Evolutionary conservation across 2,888 invertebrate species (phyloP).

Genomic region (Zygaena filipendulae): DNA sequence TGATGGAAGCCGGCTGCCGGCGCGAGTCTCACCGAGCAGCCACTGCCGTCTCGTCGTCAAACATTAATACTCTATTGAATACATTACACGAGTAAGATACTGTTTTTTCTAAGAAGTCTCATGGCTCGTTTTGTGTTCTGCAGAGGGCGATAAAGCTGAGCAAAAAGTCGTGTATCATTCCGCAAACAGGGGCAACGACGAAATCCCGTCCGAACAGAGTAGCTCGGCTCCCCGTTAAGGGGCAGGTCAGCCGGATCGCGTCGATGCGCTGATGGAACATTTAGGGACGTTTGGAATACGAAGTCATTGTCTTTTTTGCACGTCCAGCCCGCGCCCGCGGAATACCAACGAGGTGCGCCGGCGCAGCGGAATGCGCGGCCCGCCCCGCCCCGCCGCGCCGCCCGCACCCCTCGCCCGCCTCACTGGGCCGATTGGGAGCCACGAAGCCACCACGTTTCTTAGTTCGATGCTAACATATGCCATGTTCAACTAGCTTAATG

Average conservation of each 20-base stretch:
- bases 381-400: conserved; percentile 20
- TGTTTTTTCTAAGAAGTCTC: too few relatives aligned
- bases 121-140: too few relatives aligned
- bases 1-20: not conserved
- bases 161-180: conserved; percentile 26
- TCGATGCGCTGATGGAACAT: conserved; percentile 55
- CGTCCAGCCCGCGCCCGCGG: conserved; percentile 42
- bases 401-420: conserved; percentile 10
- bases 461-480: too few relatives aligned
- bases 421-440: too few relatives aligned
- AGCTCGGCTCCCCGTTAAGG: conserved; percentile 32
- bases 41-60: too few relatives aligned
- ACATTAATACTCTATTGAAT: too few relatives aligned
- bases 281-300: conserved; percentile 58
- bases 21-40: not conserved
- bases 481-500: too few relatives aligned
- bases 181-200: conserved; percentile 26
- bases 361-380: conserved; percentile 26
- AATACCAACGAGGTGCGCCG: conserved; percentile 48
- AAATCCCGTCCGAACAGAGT: conserved; percentile 35
- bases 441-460: too few relatives aligned
- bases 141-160: too few relatives aligned
- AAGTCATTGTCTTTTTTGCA: conserved; percentile 61
- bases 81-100: too few relatives aligned
- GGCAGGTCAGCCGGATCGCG: conserved; percentile 36